A percentile compares a stretch with the other conserved stretches of the same genome.
These are phyloP conservation scores for Pseudomyrmex dendroicus DNA, from an alignment of 1,140 invertebrate species.

Conservation along the genomic window DNA sequence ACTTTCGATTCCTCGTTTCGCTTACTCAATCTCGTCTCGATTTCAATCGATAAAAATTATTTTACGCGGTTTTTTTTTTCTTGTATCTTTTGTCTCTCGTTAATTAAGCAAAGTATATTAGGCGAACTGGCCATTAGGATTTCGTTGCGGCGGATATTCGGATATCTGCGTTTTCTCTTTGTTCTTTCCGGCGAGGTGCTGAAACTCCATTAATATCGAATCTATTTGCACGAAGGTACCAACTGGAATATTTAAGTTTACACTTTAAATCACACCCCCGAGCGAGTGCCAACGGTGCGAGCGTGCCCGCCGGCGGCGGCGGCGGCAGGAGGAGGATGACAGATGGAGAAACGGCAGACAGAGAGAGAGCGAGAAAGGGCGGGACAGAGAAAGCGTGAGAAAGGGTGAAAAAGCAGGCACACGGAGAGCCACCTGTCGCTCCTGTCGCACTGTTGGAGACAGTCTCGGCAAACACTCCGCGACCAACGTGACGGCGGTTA, in stretches of 20 bases:
- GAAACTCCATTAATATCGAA: slow-evolving; percentile 79
- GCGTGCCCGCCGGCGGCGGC: not conserved
- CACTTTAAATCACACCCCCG: slow-evolving; percentile 78
- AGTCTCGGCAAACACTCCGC: slow-evolving; percentile 76
- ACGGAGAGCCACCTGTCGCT: slow-evolving; percentile 77
- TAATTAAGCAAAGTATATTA: not conserved
- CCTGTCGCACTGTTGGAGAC: slow-evolving; percentile 67
- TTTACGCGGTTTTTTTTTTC: not conserved
- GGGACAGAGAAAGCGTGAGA: slow-evolving; percentile 14
- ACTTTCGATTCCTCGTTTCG: not conserved
- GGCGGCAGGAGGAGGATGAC: slow-evolving; percentile 50
- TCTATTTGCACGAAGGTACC: slow-evolving; percentile 77
- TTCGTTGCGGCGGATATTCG: slow-evolving; percentile 8
- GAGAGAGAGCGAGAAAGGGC: not conserved
- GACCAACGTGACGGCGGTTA: slow-evolving; percentile 63
- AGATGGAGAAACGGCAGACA: slow-evolving; percentile 57
- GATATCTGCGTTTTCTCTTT: slow-evolving; percentile 36
- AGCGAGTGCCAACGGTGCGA: slow-evolving; percentile 57
- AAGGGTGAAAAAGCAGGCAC: slow-evolving; percentile 55
- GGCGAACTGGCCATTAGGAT: slow-evolving; percentile 16
- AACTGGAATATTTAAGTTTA: slow-evolving; percentile 79
- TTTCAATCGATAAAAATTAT: not conserved
- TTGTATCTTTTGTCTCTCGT: not conserved
- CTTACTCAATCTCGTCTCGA: not conserved
- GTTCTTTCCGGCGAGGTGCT: slow-evolving; percentile 20